A percentile compares a stretch with the other conserved stretches of the same genome.
These are phyloP conservation scores for Neolamprologus brichardi DNA, from an alignment of 2,113 vertebrate species.

Conservation along the genomic window DNA sequence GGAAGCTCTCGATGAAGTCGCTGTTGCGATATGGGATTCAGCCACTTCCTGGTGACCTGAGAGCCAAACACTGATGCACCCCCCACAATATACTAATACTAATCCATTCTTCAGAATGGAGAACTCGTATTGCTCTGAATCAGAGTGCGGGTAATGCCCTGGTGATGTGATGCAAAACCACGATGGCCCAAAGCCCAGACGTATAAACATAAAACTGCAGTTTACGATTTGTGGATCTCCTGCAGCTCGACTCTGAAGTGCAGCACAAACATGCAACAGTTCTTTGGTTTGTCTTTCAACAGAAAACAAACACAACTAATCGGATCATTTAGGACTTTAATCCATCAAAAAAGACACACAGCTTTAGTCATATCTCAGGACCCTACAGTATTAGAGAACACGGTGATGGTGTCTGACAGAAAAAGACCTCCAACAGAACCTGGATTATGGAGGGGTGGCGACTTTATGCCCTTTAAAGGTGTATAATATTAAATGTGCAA, in stretches of 20 bases:
- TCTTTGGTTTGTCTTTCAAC: background rate
- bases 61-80: background rate
- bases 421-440: background rate
- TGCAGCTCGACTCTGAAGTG: background rate
- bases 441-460: background rate
- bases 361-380: background rate
- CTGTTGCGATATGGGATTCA: slow-evolving; percentile 18
- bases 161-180: fast-evolving
- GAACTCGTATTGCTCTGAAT: background rate
- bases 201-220: background rate
- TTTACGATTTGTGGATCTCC: background rate
- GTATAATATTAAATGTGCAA: background rate
- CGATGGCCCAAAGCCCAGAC: background rate
- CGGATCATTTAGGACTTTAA: background rate
- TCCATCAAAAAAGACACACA: background rate
- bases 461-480: background rate
- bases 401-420: fast-evolving
- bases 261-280: background rate
- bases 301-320: fast-evolving
- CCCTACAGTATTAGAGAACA: background rate
- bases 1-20: slow-evolving; percentile 38
- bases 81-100: background rate
- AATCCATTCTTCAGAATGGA: background rate
- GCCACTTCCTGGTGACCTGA: slow-evolving; percentile 47
- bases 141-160: background rate